Evolutionary conservation across 2,113 vertebrate genomes (phyloP).

Genomic region (Passerina amoena): DNA sequence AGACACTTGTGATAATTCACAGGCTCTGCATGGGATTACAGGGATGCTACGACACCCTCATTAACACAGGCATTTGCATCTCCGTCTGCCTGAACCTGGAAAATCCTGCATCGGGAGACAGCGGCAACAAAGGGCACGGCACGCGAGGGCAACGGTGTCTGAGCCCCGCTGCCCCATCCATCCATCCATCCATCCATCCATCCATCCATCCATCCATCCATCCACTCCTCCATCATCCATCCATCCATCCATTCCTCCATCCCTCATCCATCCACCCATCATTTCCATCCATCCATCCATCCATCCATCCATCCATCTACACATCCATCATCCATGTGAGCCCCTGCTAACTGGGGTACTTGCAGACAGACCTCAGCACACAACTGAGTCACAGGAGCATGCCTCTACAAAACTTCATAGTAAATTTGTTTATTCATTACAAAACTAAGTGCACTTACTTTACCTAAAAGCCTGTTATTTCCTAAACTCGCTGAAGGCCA

Average conservation of each 20-base stretch:
- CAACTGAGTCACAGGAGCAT: neutral
- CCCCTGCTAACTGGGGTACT: neutral
- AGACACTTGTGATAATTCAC: neutral
- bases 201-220: neutral
- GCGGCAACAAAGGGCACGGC: accelerated
- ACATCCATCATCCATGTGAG: neutral
- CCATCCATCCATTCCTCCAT: too few species aligned
- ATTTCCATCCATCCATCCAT: neutral
- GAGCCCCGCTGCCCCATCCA: accelerated
- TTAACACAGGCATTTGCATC: neutral
- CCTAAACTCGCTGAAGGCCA: constrained; percentile 13
- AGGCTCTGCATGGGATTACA: neutral
- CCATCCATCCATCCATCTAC: neutral
- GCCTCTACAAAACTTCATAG: neutral
- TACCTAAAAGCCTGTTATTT: constrained; percentile 27
- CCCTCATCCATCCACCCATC: too few species aligned
- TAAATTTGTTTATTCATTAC: neutral
- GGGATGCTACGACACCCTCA: neutral
- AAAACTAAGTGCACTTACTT: neutral
- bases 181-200: neutral
- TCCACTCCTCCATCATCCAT: too few species aligned
- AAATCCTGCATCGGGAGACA: accelerated
- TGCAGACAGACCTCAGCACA: neutral
- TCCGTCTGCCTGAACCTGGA: neutral
- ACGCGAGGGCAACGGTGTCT: accelerated